These are phyloP conservation scores for Danio albolineatus DNA, from an alignment of 2,797 vertebrate genomes.

Conservation along the genomic window DNA sequence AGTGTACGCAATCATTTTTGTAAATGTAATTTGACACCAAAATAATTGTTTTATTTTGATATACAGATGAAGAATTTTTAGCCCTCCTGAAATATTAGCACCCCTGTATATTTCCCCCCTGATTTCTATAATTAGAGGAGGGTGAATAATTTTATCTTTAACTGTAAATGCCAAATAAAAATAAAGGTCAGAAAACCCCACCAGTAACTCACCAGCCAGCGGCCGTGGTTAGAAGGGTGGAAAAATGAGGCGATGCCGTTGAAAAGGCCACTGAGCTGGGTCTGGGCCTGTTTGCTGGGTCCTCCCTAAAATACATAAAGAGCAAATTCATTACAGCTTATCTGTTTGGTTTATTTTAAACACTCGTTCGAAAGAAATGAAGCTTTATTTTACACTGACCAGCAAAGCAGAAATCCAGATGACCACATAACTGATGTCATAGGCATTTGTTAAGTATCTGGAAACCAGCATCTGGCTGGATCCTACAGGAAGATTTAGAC, in stretches of 20 bases:
- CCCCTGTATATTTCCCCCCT: too few relatives aligned
- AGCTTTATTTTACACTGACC: constrained; percentile 76
- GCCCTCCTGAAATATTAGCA: too few relatives aligned
- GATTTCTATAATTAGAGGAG: too few relatives aligned
- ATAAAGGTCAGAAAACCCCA: background rate
- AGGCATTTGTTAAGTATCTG: constrained; percentile 91
- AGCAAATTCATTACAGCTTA: background rate
- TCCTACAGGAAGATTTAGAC: constrained; percentile 96
- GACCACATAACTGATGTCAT: constrained; percentile 93
- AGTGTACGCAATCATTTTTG: too few relatives aligned
- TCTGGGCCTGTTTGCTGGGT: constrained; percentile 94
- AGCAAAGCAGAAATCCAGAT: constrained; percentile 96
- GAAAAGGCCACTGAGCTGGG: constrained; percentile 93
- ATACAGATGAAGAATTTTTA: too few relatives aligned
- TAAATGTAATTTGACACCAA: too few relatives aligned
- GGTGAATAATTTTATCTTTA: too few relatives aligned
- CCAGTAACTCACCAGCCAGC: constrained; percentile 92
- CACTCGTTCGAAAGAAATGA: background rate
- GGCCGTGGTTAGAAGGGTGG: constrained; percentile 96
- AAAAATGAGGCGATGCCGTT: constrained; percentile 97
- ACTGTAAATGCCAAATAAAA: background rate
- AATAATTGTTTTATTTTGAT: too few relatives aligned
- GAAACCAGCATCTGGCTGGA: constrained; percentile 93
- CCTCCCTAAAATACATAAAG: constrained; percentile 83
- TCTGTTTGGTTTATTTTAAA: background rate